Conservation (phyloP, 2,888 invertebrate species). For the Drosophila imparisetae region DNA sequence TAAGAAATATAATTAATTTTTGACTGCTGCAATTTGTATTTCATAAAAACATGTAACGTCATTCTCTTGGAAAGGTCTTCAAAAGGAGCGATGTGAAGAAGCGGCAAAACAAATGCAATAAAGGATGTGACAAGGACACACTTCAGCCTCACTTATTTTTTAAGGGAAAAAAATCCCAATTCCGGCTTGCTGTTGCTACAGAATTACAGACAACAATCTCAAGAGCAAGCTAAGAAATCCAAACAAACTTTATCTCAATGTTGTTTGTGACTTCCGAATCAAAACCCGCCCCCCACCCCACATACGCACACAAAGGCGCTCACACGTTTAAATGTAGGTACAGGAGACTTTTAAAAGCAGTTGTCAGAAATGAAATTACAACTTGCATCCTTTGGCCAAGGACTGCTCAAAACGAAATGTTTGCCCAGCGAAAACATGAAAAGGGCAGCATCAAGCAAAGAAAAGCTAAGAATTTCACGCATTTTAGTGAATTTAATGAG, state of each 20-base stretch:
- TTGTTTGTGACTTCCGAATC: slow-evolving; percentile 74
- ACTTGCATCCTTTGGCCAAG: slow-evolving; percentile 70
- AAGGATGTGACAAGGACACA: slow-evolving; percentile 64
- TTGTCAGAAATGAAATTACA: slow-evolving; percentile 78
- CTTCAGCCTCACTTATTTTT: slow-evolving; percentile 27
- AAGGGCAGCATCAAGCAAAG: slow-evolving; percentile 43
- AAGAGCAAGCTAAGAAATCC: slow-evolving; percentile 62
- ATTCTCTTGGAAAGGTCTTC: neutral
- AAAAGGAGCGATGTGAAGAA: slow-evolving; percentile 25
- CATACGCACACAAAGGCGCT: slow-evolving; percentile 27
- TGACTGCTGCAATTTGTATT: neutral
- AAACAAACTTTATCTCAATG: slow-evolving; percentile 78
- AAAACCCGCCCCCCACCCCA: slow-evolving; percentile 48
- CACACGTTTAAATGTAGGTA: slow-evolving; percentile 12
- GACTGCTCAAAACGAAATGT: slow-evolving; percentile 56
- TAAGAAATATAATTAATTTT: neutral
- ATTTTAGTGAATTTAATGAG: slow-evolving; percentile 63
- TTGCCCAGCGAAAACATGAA: slow-evolving; percentile 70
- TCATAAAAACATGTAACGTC: neutral
- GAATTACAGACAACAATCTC: slow-evolving; percentile 65
- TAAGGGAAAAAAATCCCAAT: neutral
- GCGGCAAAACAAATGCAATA: slow-evolving; percentile 69
- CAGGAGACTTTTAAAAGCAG: slow-evolving; percentile 32
- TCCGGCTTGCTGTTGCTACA: slow-evolving; percentile 5
- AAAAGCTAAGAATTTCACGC: slow-evolving; percentile 57